Conservation (phyloP, 2,888 invertebrate genomes). For the Pristionchus japonicus region DNA sequence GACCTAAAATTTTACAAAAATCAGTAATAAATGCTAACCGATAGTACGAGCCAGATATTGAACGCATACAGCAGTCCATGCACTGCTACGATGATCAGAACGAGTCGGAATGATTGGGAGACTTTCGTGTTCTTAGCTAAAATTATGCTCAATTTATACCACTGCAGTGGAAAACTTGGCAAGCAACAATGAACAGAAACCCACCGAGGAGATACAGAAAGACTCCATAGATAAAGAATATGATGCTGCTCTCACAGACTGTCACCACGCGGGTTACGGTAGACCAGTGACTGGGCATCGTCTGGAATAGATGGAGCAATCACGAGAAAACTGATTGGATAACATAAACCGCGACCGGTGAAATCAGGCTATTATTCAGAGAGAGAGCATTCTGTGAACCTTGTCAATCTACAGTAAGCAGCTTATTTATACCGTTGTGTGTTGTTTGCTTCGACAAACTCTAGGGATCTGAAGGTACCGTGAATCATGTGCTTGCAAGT, state of each 20-base stretch:
- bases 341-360: not conserved
- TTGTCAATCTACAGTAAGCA: not conserved
- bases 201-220: not conserved
- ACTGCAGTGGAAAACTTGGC: not conserved
- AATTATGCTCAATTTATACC: no score
- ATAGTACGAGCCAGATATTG: slow-evolving; percentile 16
- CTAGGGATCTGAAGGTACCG: not conserved
- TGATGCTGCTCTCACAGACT: not conserved
- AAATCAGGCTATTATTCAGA: not conserved
- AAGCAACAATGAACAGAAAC: not conserved
- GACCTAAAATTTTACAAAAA: no score
- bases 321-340: not conserved
- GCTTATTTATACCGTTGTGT: not conserved
- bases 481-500: not conserved
- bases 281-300: slow-evolving; percentile 15
- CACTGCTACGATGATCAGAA: not conserved
- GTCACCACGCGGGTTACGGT: slow-evolving; percentile 4
- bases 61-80: slow-evolving; percentile 29
- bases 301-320: not conserved
- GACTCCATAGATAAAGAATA: not conserved
- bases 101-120: not conserved
- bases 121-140: not conserved
- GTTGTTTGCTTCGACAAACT: not conserved
- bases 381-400: not conserved
- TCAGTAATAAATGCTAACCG: not conserved